Percentiles rank a stretch among this genome's conserved stretches.
phyloP scores from a whole-genome alignment of 64 coral and sea anemone species.

The Acropora tenuis region DNA sequence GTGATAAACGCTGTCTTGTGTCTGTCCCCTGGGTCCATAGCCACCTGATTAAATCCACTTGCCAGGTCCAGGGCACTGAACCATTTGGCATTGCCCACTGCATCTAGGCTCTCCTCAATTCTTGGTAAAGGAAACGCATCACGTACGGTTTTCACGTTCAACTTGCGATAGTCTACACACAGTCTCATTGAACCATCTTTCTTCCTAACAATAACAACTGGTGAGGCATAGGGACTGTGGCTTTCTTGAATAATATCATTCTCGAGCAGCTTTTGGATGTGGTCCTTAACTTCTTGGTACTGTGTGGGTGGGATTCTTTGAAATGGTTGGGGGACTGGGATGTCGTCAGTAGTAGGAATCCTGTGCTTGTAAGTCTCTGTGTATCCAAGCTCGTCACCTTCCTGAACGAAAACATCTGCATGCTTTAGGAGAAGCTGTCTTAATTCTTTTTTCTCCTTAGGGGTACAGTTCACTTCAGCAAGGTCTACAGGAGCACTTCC shows the following conservation, averaged over 20 bases:
- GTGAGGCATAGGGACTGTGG: too few relatives aligned
- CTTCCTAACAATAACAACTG: neutral
- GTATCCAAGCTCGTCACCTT: constrained; percentile 22
- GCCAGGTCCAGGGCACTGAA: neutral
- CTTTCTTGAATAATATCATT: too few relatives aligned
- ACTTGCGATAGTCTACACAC: neutral
- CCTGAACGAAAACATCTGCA: constrained; percentile 18
- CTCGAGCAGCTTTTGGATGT: constrained; percentile 24
- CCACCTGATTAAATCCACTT: neutral
- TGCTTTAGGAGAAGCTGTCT: too few relatives aligned
- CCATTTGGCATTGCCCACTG: neutral
- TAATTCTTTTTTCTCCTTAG: too few relatives aligned
- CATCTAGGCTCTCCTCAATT: neutral
- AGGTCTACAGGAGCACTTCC: too few relatives aligned
- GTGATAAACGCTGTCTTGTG: neutral
- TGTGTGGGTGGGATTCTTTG: too few relatives aligned
- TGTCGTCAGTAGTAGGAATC: too few relatives aligned
- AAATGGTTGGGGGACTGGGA: too few relatives aligned
- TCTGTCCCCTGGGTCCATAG: neutral
- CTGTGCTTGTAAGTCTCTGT: too few relatives aligned
- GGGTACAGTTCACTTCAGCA: too few relatives aligned
- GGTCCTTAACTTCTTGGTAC: neutral
- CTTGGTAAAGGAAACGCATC: neutral
- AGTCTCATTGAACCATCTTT: neutral
- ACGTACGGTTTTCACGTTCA: neutral